phyloP scores from a whole-genome alignment of 2,888 invertebrate species.

The Dynastes hyllus region DNA sequence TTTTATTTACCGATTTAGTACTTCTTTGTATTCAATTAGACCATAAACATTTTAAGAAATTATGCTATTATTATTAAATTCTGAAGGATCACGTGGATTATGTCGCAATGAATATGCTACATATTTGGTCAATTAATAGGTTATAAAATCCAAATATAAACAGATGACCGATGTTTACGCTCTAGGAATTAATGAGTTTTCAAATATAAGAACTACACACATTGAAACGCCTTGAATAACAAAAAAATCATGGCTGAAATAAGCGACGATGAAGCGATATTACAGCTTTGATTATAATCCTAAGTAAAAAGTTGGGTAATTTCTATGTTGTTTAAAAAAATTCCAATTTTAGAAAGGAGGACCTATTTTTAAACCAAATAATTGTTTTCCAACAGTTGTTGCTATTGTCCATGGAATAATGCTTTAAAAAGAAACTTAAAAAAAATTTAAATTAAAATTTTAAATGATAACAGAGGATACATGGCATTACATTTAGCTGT shows the following conservation, averaged over 20 bases:
- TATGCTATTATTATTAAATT: too few relatives aligned
- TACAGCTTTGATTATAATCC: conserved; percentile 28
- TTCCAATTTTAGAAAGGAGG: conserved; percentile 9
- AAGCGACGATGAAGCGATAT: conserved; percentile 27
- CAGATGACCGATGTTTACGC: background rate
- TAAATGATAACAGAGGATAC: conserved; percentile 23
- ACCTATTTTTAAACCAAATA: conserved; percentile 33
- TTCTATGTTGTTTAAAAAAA: background rate
- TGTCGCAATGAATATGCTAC: too few relatives aligned
- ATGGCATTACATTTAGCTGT: conserved; percentile 40
- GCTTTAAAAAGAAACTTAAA: background rate
- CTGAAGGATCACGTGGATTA: too few relatives aligned
- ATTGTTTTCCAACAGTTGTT: background rate
- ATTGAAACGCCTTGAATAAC: background rate
- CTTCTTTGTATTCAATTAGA: too few relatives aligned
- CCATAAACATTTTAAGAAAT: too few relatives aligned
- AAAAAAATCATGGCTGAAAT: conserved; percentile 12
- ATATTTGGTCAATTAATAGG: too few relatives aligned
- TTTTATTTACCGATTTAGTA: too few relatives aligned
- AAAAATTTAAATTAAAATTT: too few relatives aligned
- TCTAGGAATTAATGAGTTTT: background rate
- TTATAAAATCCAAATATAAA: background rate
- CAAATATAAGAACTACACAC: background rate
- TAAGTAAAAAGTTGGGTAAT: conserved; percentile 3
- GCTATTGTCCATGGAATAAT: conserved; percentile 10